Conservation (phyloP, 2,113 vertebrate genomes). For the Origma solitaria region DNA sequence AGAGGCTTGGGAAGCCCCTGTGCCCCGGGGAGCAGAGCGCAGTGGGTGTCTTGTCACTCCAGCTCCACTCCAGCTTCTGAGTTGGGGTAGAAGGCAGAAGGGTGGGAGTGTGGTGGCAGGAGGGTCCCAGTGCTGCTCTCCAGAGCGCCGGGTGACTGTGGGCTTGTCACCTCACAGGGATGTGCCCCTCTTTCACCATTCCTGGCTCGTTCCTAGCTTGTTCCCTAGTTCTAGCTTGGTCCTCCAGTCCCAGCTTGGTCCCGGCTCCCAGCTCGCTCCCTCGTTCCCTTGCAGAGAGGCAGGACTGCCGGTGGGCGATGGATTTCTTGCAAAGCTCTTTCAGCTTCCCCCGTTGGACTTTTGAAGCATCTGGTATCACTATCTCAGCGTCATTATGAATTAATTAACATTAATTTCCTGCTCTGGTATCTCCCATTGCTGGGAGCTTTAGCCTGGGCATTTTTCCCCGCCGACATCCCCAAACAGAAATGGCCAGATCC, state of each 20-base stretch:
- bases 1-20: neutral
- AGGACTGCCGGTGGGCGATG: constrained; percentile 7
- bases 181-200: neutral
- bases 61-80: neutral
- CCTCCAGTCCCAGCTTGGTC: neutral
- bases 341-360: constrained; percentile 49
- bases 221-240: neutral
- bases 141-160: neutral
- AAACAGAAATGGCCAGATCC: neutral
- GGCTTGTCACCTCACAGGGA: neutral
- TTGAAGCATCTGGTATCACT: constrained; percentile 55
- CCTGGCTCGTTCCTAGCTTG: neutral
- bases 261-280: neutral
- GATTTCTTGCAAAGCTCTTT: constrained; percentile 25
- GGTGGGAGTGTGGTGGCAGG: neutral
- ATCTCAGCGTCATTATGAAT: constrained; percentile 55
- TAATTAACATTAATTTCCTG: constrained; percentile 60
- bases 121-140: neutral
- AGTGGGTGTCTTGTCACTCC: fast-evolving
- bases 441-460: neutral
- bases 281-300: neutral
- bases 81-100: neutral
- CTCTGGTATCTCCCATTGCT: constrained; percentile 35
- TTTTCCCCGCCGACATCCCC: neutral
- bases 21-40: fast-evolving